Evolutionary conservation across 2,797 vertebrate species (phyloP).

Genomic region (Choloepus didactylus): DNA sequence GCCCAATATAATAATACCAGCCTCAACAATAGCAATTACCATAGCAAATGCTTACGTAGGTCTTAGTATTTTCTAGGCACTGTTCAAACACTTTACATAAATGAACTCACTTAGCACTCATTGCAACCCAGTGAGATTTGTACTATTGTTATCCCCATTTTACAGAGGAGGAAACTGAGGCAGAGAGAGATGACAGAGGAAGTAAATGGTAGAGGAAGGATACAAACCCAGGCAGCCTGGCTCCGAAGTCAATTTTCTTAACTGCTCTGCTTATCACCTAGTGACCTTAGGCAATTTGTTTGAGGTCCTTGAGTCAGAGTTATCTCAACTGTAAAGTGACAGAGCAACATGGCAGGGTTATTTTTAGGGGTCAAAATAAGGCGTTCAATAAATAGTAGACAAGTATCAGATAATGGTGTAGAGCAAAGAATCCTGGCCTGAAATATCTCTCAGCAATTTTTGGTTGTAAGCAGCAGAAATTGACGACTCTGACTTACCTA

Average conservation of each 20-base stretch:
- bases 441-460: conserved; percentile 19
- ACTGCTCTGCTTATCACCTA: background rate
- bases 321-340: background rate
- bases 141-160: background rate
- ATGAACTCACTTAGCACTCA: conserved; percentile 6
- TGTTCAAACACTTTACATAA: background rate
- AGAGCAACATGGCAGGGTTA: background rate
- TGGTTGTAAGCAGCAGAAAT: background rate
- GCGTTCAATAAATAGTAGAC: background rate
- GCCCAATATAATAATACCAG: background rate
- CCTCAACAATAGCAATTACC: background rate
- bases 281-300: background rate
- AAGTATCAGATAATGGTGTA: background rate
- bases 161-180: conserved; percentile 19
- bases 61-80: background rate
- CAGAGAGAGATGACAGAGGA: background rate
- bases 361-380: background rate
- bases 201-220: background rate
- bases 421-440: background rate
- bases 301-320: background rate
- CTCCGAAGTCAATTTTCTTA: conserved; percentile 24
- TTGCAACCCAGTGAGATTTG: background rate
- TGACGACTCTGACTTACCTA: background rate
- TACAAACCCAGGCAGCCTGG: background rate
- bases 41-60: background rate